A percentile compares a stretch with the other conserved stretches of the same genome.
Conservation (phyloP, 2,113 vertebrate genomes). For the Lycocorax pyrrhopterus region DNA sequence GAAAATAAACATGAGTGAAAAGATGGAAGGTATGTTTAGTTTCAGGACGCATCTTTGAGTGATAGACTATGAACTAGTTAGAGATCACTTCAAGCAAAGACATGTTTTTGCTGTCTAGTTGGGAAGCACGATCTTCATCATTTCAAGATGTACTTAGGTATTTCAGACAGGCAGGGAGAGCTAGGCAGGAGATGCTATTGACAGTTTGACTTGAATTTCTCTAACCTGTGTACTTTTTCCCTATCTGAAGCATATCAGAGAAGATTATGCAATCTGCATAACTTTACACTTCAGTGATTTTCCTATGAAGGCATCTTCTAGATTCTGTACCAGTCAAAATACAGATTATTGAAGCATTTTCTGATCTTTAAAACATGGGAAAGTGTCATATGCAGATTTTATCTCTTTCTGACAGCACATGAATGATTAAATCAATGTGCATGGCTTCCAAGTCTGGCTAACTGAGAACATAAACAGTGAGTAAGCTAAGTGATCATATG, state of each 20-base stretch:
- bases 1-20: not conserved
- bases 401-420: not conserved
- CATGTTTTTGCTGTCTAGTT: not conserved
- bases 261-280: not conserved
- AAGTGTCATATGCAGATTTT: not conserved
- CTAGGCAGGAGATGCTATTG: not conserved
- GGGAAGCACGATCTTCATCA: not conserved
- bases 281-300: not conserved
- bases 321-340: not conserved
- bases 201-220: not conserved
- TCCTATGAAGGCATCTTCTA: not conserved
- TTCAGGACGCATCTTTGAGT: not conserved
- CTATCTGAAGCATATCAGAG: not conserved
- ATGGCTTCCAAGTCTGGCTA: not conserved
- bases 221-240: not conserved
- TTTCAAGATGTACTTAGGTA: not conserved
- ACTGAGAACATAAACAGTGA: not conserved
- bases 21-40: not conserved
- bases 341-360: not conserved
- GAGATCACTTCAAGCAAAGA: not conserved
- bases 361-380: not conserved
- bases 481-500: not conserved
- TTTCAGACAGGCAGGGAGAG: not conserved
- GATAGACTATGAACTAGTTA: not conserved
- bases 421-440: not conserved